A percentile compares a stretch with the other conserved stretches of the same genome.
phyloP scores from a whole-genome alignment of 2,888 invertebrate genomes.

The Platycnemis pennipes region DNA sequence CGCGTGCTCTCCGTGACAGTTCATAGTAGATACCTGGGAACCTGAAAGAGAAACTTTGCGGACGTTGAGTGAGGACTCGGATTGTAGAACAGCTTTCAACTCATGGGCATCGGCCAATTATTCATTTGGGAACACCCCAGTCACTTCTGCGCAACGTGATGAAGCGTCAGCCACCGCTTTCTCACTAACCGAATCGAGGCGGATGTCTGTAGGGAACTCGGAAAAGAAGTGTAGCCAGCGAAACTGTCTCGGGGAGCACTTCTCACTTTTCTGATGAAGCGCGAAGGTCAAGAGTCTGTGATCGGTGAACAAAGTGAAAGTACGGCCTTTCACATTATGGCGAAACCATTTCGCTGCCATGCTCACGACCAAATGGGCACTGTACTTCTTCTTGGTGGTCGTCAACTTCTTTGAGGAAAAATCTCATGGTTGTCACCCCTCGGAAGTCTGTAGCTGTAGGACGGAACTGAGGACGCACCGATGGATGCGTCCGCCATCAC shows the following conservation, averaged over 20 bases:
- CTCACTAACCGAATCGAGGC: conserved; percentile 75
- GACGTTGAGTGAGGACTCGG: neutral
- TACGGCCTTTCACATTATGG: conserved; percentile 76
- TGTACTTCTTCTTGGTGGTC: conserved; percentile 76
- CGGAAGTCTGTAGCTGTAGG: conserved; percentile 69
- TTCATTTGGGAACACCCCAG: neutral
- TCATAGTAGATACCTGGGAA: conserved; percentile 69
- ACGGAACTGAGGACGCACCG: conserved; percentile 69
- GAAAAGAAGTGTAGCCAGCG: conserved; percentile 75
- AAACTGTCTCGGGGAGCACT: conserved; percentile 76
- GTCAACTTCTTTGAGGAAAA: conserved; percentile 74
- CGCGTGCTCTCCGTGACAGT: neutral
- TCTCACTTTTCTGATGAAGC: conserved; percentile 75
- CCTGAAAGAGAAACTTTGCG: conserved; percentile 71
- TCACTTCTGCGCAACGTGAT: conserved; percentile 73
- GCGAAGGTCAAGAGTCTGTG: conserved; percentile 76
- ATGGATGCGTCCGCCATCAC: conserved; percentile 68
- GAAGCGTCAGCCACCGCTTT: conserved; percentile 77
- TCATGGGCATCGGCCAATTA: conserved; percentile 25
- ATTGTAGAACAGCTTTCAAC: neutral
- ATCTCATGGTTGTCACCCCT: conserved; percentile 71
- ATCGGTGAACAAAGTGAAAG: conserved; percentile 76
- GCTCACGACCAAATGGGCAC: conserved; percentile 77
- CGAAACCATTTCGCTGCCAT: conserved; percentile 77
- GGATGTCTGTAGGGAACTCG: conserved; percentile 76